A percentile compares a stretch with the other conserved stretches of the same genome.
phyloP scores from a whole-genome alignment of 2,797 vertebrate genomes.

The Threskiornis aethiopicus region DNA sequence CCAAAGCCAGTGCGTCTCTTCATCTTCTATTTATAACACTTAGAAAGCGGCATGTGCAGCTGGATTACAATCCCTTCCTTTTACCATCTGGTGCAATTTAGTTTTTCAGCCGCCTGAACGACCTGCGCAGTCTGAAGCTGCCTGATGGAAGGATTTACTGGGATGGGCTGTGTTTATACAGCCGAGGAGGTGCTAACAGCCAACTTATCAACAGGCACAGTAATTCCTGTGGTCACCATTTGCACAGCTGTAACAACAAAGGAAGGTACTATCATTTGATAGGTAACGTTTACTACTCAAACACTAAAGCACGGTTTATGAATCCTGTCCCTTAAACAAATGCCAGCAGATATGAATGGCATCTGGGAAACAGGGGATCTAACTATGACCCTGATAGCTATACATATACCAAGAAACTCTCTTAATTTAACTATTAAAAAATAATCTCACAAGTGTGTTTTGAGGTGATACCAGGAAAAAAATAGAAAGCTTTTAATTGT shows the following conservation, averaged over 20 bases:
- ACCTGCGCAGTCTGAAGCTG: not conserved
- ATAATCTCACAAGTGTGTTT: not conserved
- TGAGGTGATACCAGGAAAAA: not conserved
- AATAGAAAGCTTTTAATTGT: not conserved
- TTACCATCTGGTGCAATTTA: not conserved
- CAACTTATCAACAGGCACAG: not conserved
- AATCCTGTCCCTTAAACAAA: not conserved
- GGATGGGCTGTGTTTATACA: not conserved
- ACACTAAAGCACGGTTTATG: not conserved
- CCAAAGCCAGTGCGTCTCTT: not conserved
- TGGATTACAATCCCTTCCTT: not conserved
- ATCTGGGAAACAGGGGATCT: not conserved
- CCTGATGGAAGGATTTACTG: not conserved
- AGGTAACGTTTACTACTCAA: not conserved
- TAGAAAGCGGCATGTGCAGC: not conserved
- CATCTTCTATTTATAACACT: not conserved
- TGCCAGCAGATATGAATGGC: not conserved
- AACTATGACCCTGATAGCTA: not conserved
- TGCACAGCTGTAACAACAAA: not conserved
- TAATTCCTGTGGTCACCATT: not conserved
- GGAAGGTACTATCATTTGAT: not conserved
- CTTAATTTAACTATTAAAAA: not conserved
- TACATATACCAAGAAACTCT: not conserved
- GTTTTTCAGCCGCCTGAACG: not conserved
- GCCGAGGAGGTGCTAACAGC: not conserved